Evolutionary conservation across 2,888 invertebrate species (phyloP).

Genomic region (Strigamia transsilvanica): DNA sequence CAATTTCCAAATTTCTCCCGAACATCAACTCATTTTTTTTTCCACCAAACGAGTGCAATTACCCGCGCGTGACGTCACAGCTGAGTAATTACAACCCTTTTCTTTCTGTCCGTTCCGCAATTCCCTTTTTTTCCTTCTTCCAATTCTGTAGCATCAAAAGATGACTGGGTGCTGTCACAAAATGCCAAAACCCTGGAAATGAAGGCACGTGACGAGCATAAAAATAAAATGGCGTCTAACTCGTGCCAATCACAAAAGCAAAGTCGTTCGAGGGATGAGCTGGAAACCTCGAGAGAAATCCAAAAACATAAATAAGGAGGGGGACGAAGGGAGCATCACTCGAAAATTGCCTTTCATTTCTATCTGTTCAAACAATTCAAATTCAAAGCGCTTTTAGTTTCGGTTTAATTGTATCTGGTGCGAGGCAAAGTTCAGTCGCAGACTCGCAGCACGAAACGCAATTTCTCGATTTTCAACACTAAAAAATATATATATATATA

Average conservation of each 20-base stretch:
- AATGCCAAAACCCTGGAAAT: constrained; percentile 17
- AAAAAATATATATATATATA: too few relatives aligned
- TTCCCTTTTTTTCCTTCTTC: background rate
- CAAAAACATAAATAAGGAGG: background rate
- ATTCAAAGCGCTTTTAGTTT: too few relatives aligned
- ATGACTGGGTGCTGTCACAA: constrained; percentile 20
- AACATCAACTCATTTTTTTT: background rate
- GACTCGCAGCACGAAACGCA: too few relatives aligned
- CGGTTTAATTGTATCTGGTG: too few relatives aligned
- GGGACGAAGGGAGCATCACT: background rate
- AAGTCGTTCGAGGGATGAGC: background rate
- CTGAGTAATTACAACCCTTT: constrained; percentile 9
- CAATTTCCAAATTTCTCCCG: background rate
- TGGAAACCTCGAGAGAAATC: background rate
- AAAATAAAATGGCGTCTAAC: constrained; percentile 36
- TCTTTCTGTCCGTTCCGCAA: background rate
- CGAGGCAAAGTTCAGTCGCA: too few relatives aligned
- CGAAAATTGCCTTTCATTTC: background rate
- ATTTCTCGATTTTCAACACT: too few relatives aligned
- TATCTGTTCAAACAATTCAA: background rate
- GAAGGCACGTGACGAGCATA: constrained; percentile 32
- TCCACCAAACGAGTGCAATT: background rate
- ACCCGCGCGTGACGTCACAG: background rate
- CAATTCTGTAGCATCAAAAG: background rate
- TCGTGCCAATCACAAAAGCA: background rate